Percentiles rank a stretch among this genome's conserved stretches.
These are phyloP conservation scores for Catocala fraxini DNA, from an alignment of 2,888 invertebrate species.

Conservation along the genomic window DNA sequence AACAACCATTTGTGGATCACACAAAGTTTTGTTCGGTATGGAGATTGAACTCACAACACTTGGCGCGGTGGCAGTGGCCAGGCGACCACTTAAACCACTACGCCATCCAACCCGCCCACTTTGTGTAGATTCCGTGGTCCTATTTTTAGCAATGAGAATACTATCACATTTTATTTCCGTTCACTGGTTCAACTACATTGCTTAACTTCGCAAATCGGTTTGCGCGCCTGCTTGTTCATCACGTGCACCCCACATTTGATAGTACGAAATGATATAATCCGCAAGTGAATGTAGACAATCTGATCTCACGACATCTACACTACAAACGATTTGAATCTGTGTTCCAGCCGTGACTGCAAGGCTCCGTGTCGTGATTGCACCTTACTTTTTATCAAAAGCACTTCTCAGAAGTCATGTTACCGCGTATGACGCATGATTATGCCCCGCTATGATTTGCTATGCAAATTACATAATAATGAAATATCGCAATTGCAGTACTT, in stretches of 20 bases:
- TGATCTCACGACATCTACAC: slow-evolving; percentile 17
- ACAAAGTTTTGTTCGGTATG: no score
- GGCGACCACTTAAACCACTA: no score
- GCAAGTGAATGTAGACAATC: slow-evolving; percentile 18
- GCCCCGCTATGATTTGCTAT: slow-evolving; percentile 11
- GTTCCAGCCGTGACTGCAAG: slow-evolving; percentile 15
- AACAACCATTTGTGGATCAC: no score
- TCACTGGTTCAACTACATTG: no score
- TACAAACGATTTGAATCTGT: slow-evolving; percentile 10
- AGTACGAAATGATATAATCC: slow-evolving; percentile 14
- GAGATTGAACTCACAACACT: no score
- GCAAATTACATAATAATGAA: slow-evolving; percentile 27
- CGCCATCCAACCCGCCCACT: no score
- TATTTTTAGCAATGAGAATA: no score
- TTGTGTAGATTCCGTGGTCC: no score
- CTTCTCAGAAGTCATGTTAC: slow-evolving; percentile 1
- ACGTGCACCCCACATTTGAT: neutral
- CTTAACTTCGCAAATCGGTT: no score
- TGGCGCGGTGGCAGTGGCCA: no score
- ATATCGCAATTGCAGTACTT: slow-evolving; percentile 6
- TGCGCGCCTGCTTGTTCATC: no score
- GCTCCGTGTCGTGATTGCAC: slow-evolving; percentile 13
- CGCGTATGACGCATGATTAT: slow-evolving; percentile 12
- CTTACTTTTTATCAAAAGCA: slow-evolving; percentile 19
- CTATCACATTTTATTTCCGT: no score